Conservation (phyloP, 2,797 vertebrate genomes). For the Bradypodion ventrale region DNA sequence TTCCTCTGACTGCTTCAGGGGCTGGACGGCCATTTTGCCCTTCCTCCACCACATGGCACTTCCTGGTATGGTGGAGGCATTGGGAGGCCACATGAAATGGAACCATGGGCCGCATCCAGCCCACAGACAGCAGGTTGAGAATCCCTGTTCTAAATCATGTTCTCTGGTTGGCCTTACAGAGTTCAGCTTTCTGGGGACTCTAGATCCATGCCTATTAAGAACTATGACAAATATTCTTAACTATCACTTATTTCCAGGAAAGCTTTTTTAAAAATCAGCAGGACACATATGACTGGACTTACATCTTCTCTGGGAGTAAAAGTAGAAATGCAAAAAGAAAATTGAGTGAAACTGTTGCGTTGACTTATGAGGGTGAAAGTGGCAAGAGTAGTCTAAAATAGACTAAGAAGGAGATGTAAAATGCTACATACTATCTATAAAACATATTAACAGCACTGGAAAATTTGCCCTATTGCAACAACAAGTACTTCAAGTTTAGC, state of each 20-base stretch:
- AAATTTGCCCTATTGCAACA: conserved; percentile 60
- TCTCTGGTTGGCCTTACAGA: too few relatives aligned
- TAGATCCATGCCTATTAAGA: too few relatives aligned
- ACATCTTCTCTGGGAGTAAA: background rate
- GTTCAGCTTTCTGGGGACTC: too few relatives aligned
- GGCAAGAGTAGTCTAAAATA: conserved; percentile 31
- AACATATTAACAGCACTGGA: conserved; percentile 41
- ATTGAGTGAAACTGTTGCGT: conserved; percentile 42
- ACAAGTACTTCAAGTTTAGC: conserved; percentile 37
- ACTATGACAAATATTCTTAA: background rate
- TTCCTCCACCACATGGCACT: too few relatives aligned
- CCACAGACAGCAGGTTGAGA: too few relatives aligned
- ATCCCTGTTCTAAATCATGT: too few relatives aligned
- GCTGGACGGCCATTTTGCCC: too few relatives aligned
- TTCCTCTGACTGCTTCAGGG: too few relatives aligned
- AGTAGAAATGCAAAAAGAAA: conserved; percentile 6
- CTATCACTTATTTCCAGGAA: background rate
- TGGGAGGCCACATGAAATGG: too few relatives aligned
- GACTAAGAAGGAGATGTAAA: conserved; percentile 26
- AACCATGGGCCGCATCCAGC: too few relatives aligned
- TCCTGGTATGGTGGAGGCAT: too few relatives aligned
- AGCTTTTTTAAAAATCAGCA: background rate
- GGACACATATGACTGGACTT: background rate
- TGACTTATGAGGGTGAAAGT: conserved; percentile 41
- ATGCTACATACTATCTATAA: conserved; percentile 23